phyloP scores from a whole-genome alignment of 1,140 invertebrate species.

The Caenorhabditis briggsae region DNA sequence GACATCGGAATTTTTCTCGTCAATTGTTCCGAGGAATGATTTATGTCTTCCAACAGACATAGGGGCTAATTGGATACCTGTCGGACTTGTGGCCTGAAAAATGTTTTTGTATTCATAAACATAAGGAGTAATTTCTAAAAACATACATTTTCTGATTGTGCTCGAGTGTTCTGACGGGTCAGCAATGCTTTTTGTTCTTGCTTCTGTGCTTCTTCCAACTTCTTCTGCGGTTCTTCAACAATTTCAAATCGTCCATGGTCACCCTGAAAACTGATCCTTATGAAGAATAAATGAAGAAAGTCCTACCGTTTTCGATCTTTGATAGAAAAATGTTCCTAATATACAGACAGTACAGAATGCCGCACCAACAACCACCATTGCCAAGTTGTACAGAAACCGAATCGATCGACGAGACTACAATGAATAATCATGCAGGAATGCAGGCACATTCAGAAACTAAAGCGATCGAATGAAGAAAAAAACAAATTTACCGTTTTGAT shows the following conservation, averaged over 20 bases:
- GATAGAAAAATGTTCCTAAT: conserved; percentile 75
- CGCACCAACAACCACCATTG: conserved; percentile 69
- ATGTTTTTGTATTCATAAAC: not conserved
- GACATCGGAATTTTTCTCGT: not conserved
- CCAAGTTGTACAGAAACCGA: conserved; percentile 68
- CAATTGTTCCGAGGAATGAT: conserved; percentile 35
- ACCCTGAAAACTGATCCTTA: conserved; percentile 9
- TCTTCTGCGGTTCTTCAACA: conserved; percentile 53
- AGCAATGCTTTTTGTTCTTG: conserved; percentile 50
- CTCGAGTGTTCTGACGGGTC: conserved; percentile 42
- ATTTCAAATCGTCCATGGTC: conserved; percentile 60
- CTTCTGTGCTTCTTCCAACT: conserved; percentile 57
- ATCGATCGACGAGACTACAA: conserved; percentile 58
- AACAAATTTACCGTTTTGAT: conserved; percentile 44
- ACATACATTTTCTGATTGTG: conserved; percentile 31
- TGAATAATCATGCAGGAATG: not conserved
- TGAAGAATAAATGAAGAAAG: not conserved
- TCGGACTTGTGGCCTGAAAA: not conserved
- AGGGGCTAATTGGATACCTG: conserved; percentile 1
- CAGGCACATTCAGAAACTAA: not conserved
- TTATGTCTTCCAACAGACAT: conserved; percentile 37
- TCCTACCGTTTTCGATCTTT: conserved; percentile 73
- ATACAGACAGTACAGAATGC: conserved; percentile 67
- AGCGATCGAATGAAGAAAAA: not conserved
- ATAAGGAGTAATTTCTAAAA: not conserved